Percentiles rank a stretch among this genome's conserved stretches.
phyloP scores from a whole-genome alignment of 2,888 invertebrate species.

The Crepidodera aurea region DNA sequence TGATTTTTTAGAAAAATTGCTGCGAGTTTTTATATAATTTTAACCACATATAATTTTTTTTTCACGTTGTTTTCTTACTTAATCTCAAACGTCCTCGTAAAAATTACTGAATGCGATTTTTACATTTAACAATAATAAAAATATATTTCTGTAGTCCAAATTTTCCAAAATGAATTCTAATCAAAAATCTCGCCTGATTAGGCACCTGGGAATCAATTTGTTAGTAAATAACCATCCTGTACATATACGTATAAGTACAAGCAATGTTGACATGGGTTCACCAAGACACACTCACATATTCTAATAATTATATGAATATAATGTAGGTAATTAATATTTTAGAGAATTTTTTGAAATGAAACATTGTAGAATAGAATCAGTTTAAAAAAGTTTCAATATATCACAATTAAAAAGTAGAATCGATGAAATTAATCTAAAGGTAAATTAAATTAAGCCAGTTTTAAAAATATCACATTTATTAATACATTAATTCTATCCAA shows the following conservation, averaged over 20 bases:
- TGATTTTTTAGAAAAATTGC: no score
- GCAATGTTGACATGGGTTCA: conserved; percentile 35
- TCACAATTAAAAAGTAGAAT: conserved; percentile 26
- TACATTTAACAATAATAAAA: no score
- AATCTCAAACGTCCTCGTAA: no score
- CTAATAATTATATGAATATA: conserved; percentile 23
- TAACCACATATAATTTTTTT: no score
- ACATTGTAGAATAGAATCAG: conserved; percentile 30
- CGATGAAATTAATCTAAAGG: conserved; percentile 11
- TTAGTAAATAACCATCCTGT: conserved; percentile 23
- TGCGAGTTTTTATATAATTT: no score
- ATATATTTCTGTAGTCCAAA: not conserved
- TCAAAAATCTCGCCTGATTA: conserved; percentile 9
- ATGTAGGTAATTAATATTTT: conserved; percentile 42
- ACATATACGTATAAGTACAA: conserved; percentile 35
- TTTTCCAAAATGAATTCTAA: not conserved
- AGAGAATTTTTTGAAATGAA: conserved; percentile 41
- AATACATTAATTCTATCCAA: not conserved
- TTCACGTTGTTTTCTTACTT: no score
- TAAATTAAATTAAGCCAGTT: not conserved
- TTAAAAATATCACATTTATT: conserved; percentile 1
- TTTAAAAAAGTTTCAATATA: conserved; percentile 26
- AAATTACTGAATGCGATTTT: no score
- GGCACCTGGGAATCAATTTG: conserved; percentile 24
- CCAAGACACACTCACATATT: conserved; percentile 17